phyloP scores from a whole-genome alignment of 64 coral and sea anemone genomes.

The Hydrozoanthus tunicans region DNA sequence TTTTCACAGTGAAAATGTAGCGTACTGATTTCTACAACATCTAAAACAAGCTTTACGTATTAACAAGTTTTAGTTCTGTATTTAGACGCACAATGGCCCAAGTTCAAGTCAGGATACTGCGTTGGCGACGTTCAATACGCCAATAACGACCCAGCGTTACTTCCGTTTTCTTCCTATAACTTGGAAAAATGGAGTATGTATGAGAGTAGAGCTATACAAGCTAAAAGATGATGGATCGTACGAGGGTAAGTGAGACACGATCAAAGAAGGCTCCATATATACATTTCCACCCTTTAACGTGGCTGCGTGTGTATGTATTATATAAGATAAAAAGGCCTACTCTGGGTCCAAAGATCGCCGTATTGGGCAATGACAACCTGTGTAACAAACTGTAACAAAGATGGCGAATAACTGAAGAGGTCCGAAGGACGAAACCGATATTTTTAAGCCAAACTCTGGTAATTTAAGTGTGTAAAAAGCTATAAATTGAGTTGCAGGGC shows the following conservation, averaged over 20 bases:
- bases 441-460: too few relatives aligned
- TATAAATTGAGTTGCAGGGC: too few relatives aligned
- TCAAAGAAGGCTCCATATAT: neutral
- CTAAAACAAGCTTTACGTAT: too few relatives aligned
- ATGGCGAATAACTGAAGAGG: too few relatives aligned
- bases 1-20: too few relatives aligned
- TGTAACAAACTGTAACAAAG: too few relatives aligned
- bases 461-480: too few relatives aligned
- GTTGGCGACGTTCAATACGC: neutral
- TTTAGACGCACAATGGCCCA: neutral
- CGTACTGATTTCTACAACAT: too few relatives aligned
- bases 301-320: neutral
- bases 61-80: neutral
- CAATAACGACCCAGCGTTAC: neutral
- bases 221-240: neutral
- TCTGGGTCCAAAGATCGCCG: too few relatives aligned
- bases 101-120: neutral
- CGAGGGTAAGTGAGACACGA: neutral
- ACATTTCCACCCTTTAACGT: neutral
- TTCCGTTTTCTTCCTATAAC: constrained; percentile 14
- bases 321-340: neutral
- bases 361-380: too few relatives aligned
- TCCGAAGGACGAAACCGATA: too few relatives aligned
- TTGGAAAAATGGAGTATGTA: neutral
- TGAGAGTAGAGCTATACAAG: constrained; percentile 17